phyloP scores from a whole-genome alignment of 2,888 invertebrate species.

The Philonicus albiceps region DNA sequence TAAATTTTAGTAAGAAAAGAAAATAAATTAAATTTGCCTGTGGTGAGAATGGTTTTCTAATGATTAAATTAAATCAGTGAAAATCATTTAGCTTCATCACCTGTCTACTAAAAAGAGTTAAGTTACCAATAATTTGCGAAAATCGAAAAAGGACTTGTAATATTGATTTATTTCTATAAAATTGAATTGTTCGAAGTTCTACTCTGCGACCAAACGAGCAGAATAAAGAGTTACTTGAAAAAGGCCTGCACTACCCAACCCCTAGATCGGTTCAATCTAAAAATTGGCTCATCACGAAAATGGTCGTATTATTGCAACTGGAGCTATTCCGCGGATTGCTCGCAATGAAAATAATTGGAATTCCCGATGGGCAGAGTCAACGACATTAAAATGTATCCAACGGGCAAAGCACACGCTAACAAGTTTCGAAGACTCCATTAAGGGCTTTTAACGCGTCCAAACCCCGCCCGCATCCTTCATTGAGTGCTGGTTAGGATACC shows the following conservation, averaged over 20 bases:
- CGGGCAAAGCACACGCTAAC: not conserved
- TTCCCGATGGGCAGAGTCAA: not conserved
- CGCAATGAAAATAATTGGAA: not conserved
- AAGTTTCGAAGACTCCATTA: not conserved
- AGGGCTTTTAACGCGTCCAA: not conserved
- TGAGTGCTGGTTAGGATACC: not conserved
- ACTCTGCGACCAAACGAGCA: not conserved
- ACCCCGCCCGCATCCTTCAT: not conserved
- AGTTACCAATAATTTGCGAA: not conserved
- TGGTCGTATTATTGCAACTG: not conserved
- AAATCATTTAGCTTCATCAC: not conserved
- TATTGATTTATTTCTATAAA: not conserved
- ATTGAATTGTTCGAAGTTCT: not conserved
- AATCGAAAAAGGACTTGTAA: not conserved
- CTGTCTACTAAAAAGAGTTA: not conserved
- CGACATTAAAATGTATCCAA: not conserved
- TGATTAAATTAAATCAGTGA: not conserved
- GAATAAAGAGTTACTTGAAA: not conserved
- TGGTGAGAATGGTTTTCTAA: too few species aligned
- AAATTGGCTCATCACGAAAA: not conserved
- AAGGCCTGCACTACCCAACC: not conserved
- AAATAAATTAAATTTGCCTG: too few species aligned
- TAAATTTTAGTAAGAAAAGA: too few species aligned
- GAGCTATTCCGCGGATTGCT: not conserved
- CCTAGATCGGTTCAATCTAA: not conserved